These are phyloP conservation scores for Augochlora pura DNA, from an alignment of 1,140 invertebrate genomes.

Conservation along the genomic window DNA sequence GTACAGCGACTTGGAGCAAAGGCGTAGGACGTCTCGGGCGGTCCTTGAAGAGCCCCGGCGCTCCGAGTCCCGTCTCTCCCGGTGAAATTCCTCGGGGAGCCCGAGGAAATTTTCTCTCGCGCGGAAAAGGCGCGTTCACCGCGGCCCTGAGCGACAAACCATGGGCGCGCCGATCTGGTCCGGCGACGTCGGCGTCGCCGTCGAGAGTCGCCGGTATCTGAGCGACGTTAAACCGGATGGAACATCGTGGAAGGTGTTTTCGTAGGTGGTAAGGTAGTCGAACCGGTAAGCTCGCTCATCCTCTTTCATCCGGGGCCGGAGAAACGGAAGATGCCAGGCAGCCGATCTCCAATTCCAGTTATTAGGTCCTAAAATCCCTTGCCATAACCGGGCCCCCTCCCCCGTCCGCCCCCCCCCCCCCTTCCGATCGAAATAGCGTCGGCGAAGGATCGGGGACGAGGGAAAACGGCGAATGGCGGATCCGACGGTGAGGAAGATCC, in stretches of 20 bases:
- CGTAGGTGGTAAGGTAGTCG: slow-evolving; percentile 4
- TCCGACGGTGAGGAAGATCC: not conserved
- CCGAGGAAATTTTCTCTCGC: too few relatives aligned
- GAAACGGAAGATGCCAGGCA: slow-evolving; percentile 10
- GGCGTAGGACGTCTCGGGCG: too few relatives aligned
- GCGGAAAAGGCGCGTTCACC: too few relatives aligned
- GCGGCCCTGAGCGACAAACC: too few relatives aligned
- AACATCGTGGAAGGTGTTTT: slow-evolving; percentile 3
- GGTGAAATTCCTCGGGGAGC: too few relatives aligned
- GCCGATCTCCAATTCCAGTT: slow-evolving; percentile 57
- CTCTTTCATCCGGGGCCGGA: not conserved
- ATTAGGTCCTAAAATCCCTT: slow-evolving; percentile 57
- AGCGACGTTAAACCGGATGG: slow-evolving; percentile 2
- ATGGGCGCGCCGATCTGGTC: too few relatives aligned
- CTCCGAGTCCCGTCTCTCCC: too few relatives aligned
- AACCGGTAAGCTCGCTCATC: slow-evolving; percentile 11
- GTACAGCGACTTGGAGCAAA: too few relatives aligned
- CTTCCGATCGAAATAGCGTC: slow-evolving; percentile 46
- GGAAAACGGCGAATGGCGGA: not conserved
- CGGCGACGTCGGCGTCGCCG: not conserved
- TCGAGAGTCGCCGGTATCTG: not conserved
- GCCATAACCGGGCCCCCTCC: slow-evolving; percentile 41
- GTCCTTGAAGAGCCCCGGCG: too few relatives aligned
- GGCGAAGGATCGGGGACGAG: not conserved
- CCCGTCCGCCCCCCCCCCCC: too few relatives aligned